phyloP scores from a whole-genome alignment of 1,140 invertebrate species.

The Diuraphis noxia region DNA sequence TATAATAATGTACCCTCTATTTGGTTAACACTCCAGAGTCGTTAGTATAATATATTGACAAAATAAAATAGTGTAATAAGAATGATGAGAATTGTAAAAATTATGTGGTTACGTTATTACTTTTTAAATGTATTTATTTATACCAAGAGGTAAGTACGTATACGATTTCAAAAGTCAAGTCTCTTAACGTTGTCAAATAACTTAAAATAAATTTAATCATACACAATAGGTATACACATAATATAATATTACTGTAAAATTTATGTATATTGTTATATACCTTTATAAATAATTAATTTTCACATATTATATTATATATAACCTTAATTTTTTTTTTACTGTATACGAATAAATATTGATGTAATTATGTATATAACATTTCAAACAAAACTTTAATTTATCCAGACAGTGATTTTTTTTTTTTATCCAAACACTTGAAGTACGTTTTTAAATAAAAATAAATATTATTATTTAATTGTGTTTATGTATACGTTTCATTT shows the following conservation, averaged over 20 bases:
- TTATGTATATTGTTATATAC: neutral
- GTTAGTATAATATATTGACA: neutral
- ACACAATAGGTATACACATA: too few species aligned
- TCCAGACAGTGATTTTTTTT: neutral
- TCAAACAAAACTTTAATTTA: neutral
- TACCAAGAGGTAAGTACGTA: neutral
- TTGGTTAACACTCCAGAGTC: too few species aligned
- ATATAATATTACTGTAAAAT: too few species aligned
- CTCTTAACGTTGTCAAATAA: neutral
- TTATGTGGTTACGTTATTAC: constrained; percentile 2
- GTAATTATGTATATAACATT: neutral
- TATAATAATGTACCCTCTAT: too few species aligned
- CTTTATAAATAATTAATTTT: neutral
- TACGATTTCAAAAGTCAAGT: neutral
- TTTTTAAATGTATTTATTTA: constrained; percentile 13
- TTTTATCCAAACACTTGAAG: neutral
- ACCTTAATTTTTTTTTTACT: neutral
- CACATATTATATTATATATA: neutral
- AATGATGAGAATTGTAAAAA: neutral
- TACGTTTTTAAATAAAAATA: neutral
- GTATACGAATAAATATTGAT: neutral
- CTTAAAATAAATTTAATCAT: neutral
- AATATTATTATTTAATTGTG: neutral
- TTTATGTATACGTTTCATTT: neutral
- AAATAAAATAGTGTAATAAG: neutral